These are phyloP conservation scores for Zosterops hypoxanthus DNA, from an alignment of 2,113 vertebrate species.

Conservation along the genomic window DNA sequence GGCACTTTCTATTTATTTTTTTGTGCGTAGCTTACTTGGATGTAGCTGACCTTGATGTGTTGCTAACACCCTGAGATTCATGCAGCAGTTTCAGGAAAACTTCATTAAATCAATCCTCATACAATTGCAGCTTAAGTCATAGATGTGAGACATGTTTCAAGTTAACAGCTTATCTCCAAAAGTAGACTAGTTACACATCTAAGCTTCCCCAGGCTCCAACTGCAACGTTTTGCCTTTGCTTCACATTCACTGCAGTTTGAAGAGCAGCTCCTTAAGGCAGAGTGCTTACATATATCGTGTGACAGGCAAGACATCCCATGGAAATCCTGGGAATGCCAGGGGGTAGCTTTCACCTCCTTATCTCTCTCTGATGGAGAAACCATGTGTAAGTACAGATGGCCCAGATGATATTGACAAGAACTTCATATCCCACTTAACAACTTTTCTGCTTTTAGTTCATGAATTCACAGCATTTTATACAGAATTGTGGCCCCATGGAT, in stretches of 20 bases:
- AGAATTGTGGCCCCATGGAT: not conserved
- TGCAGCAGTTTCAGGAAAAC: not conserved
- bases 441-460: not conserved
- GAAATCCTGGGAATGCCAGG: not conserved
- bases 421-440: not conserved
- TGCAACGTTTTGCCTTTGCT: not conserved
- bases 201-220: accelerated
- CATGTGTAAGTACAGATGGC: not conserved
- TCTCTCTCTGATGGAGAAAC: not conserved
- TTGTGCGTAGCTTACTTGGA: not conserved
- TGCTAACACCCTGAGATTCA: not conserved
- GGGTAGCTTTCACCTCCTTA: not conserved
- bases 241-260: not conserved
- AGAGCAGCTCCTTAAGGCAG: not conserved
- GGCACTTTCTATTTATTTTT: not conserved
- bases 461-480: not conserved
- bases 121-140: not conserved
- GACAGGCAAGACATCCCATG: not conserved
- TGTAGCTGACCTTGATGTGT: not conserved
- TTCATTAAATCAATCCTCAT: not conserved
- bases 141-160: not conserved
- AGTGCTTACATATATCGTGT: not conserved
- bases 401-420: not conserved
- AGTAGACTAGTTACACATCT: not conserved
- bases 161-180: not conserved